Percentiles rank a stretch among this genome's conserved stretches.
Evolutionary conservation across 2,113 vertebrate species (phyloP).

Genomic region (Eulemur rufifrons): DNA sequence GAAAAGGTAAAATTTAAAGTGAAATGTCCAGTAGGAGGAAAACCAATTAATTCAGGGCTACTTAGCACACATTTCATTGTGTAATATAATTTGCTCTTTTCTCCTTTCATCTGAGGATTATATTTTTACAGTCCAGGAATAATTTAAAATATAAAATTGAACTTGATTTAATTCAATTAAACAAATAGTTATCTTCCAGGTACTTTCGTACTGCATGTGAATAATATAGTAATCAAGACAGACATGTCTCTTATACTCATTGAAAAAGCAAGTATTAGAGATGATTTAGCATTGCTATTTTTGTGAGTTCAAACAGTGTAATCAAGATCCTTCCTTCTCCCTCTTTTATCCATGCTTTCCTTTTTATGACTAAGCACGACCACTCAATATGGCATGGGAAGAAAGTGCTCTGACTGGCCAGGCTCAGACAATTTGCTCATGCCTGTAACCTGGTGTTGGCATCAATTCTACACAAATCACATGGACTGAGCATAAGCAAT

Average conservation of each 20-base stretch:
- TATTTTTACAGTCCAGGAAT: background rate
- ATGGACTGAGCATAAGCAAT: background rate
- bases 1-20: background rate
- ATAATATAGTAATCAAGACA: slow-evolving; percentile 25
- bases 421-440: background rate
- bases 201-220: background rate
- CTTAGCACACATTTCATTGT: slow-evolving; percentile 12
- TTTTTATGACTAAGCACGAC: background rate
- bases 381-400: background rate
- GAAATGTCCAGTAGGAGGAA: background rate
- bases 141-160: slow-evolving; percentile 7
- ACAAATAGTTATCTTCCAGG: background rate
- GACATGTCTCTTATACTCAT: background rate
- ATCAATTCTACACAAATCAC: background rate
- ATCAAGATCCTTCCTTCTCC: background rate
- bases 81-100: background rate
- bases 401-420: background rate
- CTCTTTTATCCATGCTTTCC: background rate
- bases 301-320: background rate
- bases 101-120: slow-evolving; percentile 18
- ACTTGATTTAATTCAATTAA: slow-evolving; percentile 51
- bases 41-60: background rate
- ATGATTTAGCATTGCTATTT: background rate
- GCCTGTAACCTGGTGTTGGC: background rate
- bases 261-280: background rate